phyloP scores from a whole-genome alignment of 2,888 invertebrate genomes.

The Pammene aurita region DNA sequence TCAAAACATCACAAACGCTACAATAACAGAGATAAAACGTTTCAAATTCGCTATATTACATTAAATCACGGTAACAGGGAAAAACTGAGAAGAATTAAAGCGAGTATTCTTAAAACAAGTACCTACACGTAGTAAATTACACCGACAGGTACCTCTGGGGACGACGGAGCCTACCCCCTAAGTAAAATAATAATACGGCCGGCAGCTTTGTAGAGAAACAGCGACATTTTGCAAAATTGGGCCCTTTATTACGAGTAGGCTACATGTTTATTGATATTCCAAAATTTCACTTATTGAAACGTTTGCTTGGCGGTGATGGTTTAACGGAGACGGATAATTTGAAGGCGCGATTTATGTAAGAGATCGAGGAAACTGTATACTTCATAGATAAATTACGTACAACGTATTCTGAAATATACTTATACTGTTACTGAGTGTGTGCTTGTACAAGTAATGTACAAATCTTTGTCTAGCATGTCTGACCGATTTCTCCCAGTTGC shows the following conservation, averaged over 20 bases:
- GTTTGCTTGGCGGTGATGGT: slow-evolving; percentile 11
- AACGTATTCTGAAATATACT: no score
- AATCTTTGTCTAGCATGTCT: no score
- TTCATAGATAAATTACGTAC: no score
- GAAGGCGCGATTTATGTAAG: slow-evolving; percentile 5
- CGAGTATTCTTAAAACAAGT: slow-evolving; percentile 45
- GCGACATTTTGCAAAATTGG: slow-evolving; percentile 63
- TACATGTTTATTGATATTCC: slow-evolving; percentile 55
- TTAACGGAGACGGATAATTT: neutral
- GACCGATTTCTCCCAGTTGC: no score
- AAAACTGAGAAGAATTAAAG: slow-evolving; percentile 58
- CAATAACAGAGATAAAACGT: slow-evolving; percentile 52
- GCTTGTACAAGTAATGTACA: no score
- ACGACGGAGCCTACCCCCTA: slow-evolving; percentile 66
- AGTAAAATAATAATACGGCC: slow-evolving; percentile 78
- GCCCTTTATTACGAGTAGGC: slow-evolving; percentile 55
- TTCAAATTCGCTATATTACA: slow-evolving; percentile 57
- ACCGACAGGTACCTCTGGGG: slow-evolving; percentile 77
- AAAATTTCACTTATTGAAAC: slow-evolving; percentile 33
- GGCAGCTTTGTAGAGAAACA: slow-evolving; percentile 63
- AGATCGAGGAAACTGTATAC: neutral
- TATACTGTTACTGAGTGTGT: no score
- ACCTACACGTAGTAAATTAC: slow-evolving; percentile 69
- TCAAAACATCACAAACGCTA: slow-evolving; percentile 39
- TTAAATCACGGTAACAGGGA: slow-evolving; percentile 64